A percentile compares a stretch with the other conserved stretches of the same genome.
Evolutionary conservation across 2,113 vertebrate genomes (phyloP).

Genomic region (Otus sunia): DNA sequence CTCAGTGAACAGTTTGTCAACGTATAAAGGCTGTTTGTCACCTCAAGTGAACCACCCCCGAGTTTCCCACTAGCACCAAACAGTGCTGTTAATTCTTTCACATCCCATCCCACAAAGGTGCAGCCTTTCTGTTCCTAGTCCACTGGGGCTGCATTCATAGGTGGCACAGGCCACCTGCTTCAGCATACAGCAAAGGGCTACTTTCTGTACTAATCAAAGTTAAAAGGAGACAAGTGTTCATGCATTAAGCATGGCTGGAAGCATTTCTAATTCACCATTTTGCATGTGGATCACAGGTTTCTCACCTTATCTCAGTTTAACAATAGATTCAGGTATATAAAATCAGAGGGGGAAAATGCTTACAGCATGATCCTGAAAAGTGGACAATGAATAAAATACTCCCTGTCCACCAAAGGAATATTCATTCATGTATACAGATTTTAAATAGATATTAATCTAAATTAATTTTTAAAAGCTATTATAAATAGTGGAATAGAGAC

Average conservation of each 20-base stretch:
- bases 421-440: neutral
- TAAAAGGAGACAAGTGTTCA: neutral
- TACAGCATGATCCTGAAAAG: neutral
- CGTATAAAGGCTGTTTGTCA: neutral
- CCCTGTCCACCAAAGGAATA: neutral
- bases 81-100: neutral
- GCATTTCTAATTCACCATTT: neutral
- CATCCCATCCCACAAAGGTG: too few species aligned
- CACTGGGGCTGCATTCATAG: neutral
- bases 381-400: neutral
- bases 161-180: neutral
- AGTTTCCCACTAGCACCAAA: neutral
- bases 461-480: neutral
- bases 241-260: neutral
- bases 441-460: neutral
- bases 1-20: neutral
- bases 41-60: neutral
- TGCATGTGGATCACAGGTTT: neutral
- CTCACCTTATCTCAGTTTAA: neutral
- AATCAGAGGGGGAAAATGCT: neutral
- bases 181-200: neutral
- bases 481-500: neutral
- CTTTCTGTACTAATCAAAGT: fast-evolving
- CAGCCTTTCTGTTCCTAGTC: neutral
- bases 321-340: neutral